These are phyloP conservation scores for Morus bassanus DNA, from an alignment of 2,797 vertebrate species.

Conservation along the genomic window DNA sequence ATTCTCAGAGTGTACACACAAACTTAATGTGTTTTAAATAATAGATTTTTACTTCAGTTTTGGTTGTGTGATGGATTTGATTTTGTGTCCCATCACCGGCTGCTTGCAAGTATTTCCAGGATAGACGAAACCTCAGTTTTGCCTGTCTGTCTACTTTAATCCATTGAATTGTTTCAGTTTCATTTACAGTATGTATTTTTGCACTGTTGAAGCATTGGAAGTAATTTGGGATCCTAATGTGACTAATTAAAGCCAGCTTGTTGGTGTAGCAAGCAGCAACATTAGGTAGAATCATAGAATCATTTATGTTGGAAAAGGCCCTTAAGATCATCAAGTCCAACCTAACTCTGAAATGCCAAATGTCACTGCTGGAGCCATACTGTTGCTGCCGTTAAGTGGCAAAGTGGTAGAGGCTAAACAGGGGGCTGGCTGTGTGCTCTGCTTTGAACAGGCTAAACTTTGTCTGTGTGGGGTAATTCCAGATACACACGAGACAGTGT, in stretches of 20 bases:
- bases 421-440: background rate
- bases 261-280: background rate
- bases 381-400: background rate
- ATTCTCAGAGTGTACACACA: background rate
- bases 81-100: background rate
- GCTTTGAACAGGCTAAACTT: background rate
- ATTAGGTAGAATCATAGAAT: background rate
- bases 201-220: background rate
- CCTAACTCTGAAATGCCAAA: background rate
- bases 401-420: background rate
- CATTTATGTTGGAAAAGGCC: background rate
- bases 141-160: background rate
- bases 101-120: background rate
- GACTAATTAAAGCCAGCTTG: background rate
- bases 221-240: background rate
- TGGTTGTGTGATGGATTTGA: background rate
- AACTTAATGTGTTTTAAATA: background rate
- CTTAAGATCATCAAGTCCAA: background rate
- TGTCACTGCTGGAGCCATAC: background rate
- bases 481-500: too few relatives aligned
- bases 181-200: background rate
- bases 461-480: background rate
- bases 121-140: background rate
- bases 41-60: background rate
- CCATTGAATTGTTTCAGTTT: background rate